A percentile compares a stretch with the other conserved stretches of the same genome.
phyloP scores from a whole-genome alignment of 2,797 vertebrate species.

The Muscicapa striata region DNA sequence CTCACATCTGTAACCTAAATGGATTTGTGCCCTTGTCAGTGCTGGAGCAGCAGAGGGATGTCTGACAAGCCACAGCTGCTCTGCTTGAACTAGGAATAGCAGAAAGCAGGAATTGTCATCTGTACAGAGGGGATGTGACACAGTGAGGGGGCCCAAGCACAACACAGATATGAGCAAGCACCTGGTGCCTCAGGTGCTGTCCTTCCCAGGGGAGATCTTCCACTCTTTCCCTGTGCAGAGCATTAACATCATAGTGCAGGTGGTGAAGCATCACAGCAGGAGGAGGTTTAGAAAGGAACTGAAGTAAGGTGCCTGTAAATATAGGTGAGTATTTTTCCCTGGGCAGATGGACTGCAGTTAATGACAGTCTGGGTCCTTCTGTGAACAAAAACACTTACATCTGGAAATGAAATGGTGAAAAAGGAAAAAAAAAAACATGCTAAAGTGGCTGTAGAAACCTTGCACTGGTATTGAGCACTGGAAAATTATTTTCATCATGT shows the following conservation, averaged over 20 bases:
- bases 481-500: neutral
- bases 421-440: neutral
- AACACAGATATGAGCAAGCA: neutral
- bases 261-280: neutral
- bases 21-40: neutral
- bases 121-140: neutral
- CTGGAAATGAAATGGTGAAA: neutral
- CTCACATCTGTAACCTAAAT: neutral
- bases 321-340: neutral
- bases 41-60: neutral
- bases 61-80: neutral
- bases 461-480: accelerated
- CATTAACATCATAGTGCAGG: neutral
- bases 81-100: neutral
- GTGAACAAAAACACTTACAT: neutral
- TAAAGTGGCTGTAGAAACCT: neutral
- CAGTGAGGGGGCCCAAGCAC: neutral
- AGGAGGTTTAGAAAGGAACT: neutral
- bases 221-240: neutral
- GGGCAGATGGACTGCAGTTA: neutral
- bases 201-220: neutral
- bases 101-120: neutral
- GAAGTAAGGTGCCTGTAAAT: neutral
- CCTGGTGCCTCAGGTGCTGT: neutral
- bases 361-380: neutral